Percentiles rank a stretch among this genome's conserved stretches.
Conservation (phyloP, 2,888 invertebrate species). For the Chesias legatella region DNA sequence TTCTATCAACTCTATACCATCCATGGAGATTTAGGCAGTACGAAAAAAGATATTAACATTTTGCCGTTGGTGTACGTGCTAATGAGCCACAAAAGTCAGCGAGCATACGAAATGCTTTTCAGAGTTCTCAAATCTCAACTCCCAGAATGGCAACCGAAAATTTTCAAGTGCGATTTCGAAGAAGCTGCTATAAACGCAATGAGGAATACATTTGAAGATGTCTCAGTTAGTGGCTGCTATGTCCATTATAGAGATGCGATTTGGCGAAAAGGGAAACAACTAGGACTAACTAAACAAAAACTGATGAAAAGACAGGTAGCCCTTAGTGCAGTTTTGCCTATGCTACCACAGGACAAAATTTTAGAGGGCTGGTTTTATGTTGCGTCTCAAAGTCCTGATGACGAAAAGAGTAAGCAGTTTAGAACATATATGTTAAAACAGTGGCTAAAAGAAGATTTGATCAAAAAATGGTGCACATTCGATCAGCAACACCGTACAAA, state of each 20-base stretch:
- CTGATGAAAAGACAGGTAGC: conserved; percentile 3
- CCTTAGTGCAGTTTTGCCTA: conserved; percentile 7
- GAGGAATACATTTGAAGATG: conserved; percentile 4
- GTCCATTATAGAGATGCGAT: conserved; percentile 9
- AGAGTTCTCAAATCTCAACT: conserved; percentile 7
- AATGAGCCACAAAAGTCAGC: conserved; percentile 4
- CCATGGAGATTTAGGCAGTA: conserved; percentile 12
- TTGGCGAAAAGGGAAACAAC: conserved; percentile 10
- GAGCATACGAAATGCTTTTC: conserved; percentile 10
- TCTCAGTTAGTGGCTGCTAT: conserved; percentile 10
- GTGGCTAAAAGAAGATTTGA: conserved; percentile 6
- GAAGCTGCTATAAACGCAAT: conserved; percentile 9
- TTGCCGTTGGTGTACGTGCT: conserved; percentile 9
- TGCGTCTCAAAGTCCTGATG: conserved; percentile 5
- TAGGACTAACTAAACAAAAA: conserved; percentile 6
- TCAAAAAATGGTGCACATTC: conserved; percentile 7
- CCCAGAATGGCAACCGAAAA: conserved; percentile 12
- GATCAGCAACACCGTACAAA: conserved; percentile 5
- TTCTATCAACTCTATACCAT: conserved; percentile 12
- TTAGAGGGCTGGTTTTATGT: conserved; percentile 1
- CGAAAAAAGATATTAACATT: background rate
- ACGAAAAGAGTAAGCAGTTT: conserved; percentile 6
- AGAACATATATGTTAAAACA: conserved; percentile 6
- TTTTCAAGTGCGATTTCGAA: conserved; percentile 12
- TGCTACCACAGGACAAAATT: conserved; percentile 3